Evolutionary conservation across 2,113 vertebrate genomes (phyloP).

Genomic region (Cephalopterus ornatus): DNA sequence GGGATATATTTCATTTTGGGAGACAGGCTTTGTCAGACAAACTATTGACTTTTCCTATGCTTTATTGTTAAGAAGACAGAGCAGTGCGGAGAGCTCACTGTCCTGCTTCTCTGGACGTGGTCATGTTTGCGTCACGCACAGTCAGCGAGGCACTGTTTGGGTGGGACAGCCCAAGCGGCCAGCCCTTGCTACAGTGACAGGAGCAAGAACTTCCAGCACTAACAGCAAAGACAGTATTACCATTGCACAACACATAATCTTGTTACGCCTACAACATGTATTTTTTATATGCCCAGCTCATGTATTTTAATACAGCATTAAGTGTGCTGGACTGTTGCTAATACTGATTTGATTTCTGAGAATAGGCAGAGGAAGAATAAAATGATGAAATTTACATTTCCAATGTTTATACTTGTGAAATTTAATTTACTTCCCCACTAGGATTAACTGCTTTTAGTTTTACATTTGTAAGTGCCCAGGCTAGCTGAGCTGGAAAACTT

Average conservation of each 20-base stretch:
- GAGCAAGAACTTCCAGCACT: neutral
- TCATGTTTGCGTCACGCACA: neutral
- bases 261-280: neutral
- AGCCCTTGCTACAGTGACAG: neutral
- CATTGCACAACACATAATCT: neutral
- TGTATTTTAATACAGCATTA: neutral
- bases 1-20: neutral
- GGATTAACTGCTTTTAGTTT: neutral
- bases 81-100: neutral
- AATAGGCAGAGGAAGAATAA: neutral
- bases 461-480: neutral
- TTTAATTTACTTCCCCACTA: neutral
- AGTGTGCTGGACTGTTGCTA: neutral
- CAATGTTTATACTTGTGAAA: neutral
- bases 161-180: neutral
- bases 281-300: neutral
- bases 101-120: neutral
- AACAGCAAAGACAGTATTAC: neutral
- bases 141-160: fast-evolving
- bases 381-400: neutral
- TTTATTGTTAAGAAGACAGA: neutral
- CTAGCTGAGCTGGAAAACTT: neutral
- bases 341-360: neutral
- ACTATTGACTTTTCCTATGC: neutral
- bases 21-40: neutral